Percentiles rank a stretch among this genome's conserved stretches.
phyloP scores from a whole-genome alignment of 2,888 invertebrate species.

The Scaptomyza parva region DNA sequence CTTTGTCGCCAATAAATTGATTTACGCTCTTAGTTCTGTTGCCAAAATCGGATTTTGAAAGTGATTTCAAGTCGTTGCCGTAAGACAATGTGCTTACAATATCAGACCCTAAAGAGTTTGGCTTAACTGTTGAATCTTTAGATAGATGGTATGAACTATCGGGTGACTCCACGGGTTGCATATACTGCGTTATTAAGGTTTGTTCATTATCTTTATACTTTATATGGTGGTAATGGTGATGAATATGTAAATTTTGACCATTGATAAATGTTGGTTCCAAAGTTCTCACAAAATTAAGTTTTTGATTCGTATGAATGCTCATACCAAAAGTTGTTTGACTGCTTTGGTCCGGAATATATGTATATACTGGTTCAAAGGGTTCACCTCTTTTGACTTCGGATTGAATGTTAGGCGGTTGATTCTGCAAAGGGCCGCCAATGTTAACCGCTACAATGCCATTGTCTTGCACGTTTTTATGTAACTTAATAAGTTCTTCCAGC shows the following conservation, averaged over 20 bases:
- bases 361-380: not conserved
- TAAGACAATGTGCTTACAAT: not conserved
- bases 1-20: not conserved
- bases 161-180: not conserved
- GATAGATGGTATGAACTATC: not conserved
- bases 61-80: not conserved
- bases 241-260: constrained; percentile 15
- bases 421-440: not conserved
- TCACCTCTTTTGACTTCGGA: not conserved
- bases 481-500: not conserved
- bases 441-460: not conserved
- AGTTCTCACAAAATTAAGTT: not conserved
- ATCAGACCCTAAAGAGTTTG: not conserved
- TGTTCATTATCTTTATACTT: not conserved
- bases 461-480: not conserved
- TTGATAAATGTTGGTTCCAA: not conserved
- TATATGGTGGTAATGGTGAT: constrained; percentile 31
- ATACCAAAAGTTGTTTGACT: not conserved
- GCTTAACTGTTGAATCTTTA: not conserved
- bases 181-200: not conserved
- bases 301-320: not conserved
- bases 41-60: not conserved
- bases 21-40: not conserved
- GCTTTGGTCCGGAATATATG: not conserved
- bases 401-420: not conserved